Base-by-base conservation (phyloP, 2,113 vertebrate genomes). In the Chloropsis cyanopogon region DNA sequence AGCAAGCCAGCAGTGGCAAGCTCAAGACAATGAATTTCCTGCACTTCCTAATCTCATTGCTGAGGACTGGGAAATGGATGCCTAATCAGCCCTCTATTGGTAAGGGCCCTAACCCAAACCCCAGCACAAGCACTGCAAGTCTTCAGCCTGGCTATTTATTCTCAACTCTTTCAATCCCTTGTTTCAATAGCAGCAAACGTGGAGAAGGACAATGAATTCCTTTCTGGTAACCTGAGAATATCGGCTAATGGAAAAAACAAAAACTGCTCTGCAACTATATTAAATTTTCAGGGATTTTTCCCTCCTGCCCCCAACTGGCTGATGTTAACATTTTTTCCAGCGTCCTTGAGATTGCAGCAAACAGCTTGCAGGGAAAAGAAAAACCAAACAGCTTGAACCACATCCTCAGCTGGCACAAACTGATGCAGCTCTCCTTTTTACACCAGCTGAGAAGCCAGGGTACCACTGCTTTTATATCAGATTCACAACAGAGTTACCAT, bases 171-270 rank as follows among this genome's bases (percentile, higher is more conserved):
- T 92, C 61, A 60, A 52, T 71, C 80, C 90, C 93, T 69, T 42
- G n/a, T 93, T 94, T 90, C 86, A 71, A 69, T 63, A 86, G 70
- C 82, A 80, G 33, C 8, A 20, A 91, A 79, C 72, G 78, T 60
- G 47, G 57, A 92, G 92, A 94, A 95, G 71, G 52, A 49, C 77
- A 92, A 71, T 35, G 57, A 92, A 92, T 96, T 94, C 93, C 82
- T 93, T 88, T 96, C 92, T 94, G 86, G 94, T 96, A 96, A 97
- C 93, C 86, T 94, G 88, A 96, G 94, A 95, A 79, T 94, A 92
- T 77, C 7, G 72, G 69, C 73, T 97, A 97, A 97, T 95, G 92
- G 86, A 95, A 96, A 95, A 95, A 96, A n/a, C 79, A 91, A 96
- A 79, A 92, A 94, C 68, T 68, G 56, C 65, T 88, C 85, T 86